Evolutionary conservation across 2,888 invertebrate species (phyloP), one percentile per base, ranked within the genome.

Genomic region (Andrena praecox): DNA sequence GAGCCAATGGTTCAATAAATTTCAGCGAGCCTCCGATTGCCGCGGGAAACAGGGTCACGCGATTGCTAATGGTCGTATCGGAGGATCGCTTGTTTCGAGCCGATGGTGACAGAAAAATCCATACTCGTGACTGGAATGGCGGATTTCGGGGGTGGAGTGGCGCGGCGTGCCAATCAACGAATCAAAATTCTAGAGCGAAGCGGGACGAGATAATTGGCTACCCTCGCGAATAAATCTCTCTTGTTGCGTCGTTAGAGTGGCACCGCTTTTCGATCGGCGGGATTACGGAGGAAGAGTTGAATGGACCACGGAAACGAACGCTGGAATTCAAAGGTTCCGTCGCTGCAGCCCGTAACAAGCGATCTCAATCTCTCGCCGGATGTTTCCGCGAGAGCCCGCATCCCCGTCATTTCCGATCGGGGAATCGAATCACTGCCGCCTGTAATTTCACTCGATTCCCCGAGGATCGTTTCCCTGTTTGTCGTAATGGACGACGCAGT

Each of bases 31-130:
- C 52, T 29, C 73, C 50, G 29, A 67, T 79, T 48, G 72, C 81
- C 69, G 35, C 64, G 70, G 76, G 62, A 80, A 83, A 85, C 74
- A 85, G 59, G 80, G 84, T 78, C 74, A 42, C 42, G 63, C 67
- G 73, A 76, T 84, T 59, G 81, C 70, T 85, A 87, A 83, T 83
- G 79, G 83, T 74, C 86, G 81, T 79, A 83, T 87, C 82, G 77
- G 66, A 64, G 42, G 80, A 87, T 85, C 83, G 68, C 62, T 85
- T 81, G 74, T 74, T 77, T 68, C 72, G 62, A 59, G 67, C 52
- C 50, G 10, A 50, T 56, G 56, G 68, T 60, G 70, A 77, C 77
- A 29, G 82, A 79, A 69, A 67, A 73, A 52, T 81, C 73, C 68
- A 81, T 79, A 63, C 70, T 10, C 35, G 56, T 10, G 66, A 62